These are phyloP conservation scores for Oxytorus armatus DNA, from an alignment of 2,888 invertebrate genomes.

Conservation along the genomic window DNA sequence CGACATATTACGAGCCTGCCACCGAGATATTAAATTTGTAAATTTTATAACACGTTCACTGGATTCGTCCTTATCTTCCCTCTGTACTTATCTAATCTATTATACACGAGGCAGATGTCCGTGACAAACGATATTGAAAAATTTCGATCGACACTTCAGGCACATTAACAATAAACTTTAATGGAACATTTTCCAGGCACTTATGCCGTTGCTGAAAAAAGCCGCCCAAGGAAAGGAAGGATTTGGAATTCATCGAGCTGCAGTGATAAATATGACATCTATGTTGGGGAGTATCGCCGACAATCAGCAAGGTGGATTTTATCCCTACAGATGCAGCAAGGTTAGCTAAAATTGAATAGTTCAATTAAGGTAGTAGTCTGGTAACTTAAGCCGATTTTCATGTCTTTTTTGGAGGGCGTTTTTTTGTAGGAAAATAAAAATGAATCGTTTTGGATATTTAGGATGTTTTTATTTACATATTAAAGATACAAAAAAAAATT, in stretches of 20 bases:
- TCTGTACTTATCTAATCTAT: conserved; percentile 33
- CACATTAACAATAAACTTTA: neutral
- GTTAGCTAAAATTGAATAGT: conserved; percentile 82
- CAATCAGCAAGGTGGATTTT: conserved; percentile 92
- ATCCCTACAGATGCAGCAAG: conserved; percentile 95
- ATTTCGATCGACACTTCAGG: neutral
- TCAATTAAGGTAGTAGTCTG: neutral
- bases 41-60: neutral
- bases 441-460: too few species aligned
- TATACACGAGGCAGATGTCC: neutral
- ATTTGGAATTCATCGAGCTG: conserved; percentile 88
- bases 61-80: neutral
- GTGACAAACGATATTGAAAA: neutral
- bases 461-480: too few species aligned
- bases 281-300: conserved; percentile 91
- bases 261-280: conserved; percentile 94
- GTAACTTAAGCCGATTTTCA: neutral
- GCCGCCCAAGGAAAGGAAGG: conserved; percentile 87
- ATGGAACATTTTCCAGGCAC: conserved; percentile 85
- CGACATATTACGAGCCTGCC: too few species aligned
- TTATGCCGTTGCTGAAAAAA: conserved; percentile 90
- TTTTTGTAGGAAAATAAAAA: neutral
- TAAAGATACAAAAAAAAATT: too few species aligned
- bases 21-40: too few species aligned
- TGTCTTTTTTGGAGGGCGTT: neutral